phyloP scores from a whole-genome alignment of 53 echinoderm and acorn worm species.

The Luidia sarsii region DNA sequence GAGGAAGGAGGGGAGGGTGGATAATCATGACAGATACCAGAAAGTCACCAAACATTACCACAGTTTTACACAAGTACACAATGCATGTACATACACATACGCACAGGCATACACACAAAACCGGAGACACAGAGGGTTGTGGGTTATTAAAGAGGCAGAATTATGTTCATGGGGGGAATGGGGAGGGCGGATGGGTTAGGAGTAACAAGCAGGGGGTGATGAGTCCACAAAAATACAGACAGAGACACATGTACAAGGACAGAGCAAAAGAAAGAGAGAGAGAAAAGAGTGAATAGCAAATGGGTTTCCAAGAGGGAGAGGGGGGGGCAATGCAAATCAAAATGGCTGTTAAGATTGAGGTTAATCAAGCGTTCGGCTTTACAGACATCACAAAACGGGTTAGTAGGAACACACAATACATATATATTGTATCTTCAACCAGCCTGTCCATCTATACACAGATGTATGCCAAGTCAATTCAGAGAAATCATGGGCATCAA shows the following conservation, averaged over 20 bases:
- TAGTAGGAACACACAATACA: slow-evolving; percentile 24
- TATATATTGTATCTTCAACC: too few species aligned
- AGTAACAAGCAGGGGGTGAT: too few species aligned
- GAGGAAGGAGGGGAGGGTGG: too few species aligned
- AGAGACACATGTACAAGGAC: too few species aligned
- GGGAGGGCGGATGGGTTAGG: not conserved
- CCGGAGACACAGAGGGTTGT: slow-evolving; percentile 7
- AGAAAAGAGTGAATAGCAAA: slow-evolving; percentile 8
- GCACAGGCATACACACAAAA: slow-evolving; percentile 34
- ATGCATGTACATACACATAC: too few species aligned
- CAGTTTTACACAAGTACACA: not conserved
- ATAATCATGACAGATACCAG: slow-evolving; percentile 31
- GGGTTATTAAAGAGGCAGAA: not conserved
- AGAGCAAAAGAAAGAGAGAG: too few species aligned
- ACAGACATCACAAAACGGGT: slow-evolving; percentile 1
- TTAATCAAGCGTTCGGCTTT: slow-evolving; percentile 33
- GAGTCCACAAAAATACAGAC: not conserved
- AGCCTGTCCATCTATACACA: not conserved
- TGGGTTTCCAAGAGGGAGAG: slow-evolving; percentile 5
- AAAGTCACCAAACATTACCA: slow-evolving; percentile 24
- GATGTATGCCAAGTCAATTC: not conserved
- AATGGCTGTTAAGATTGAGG: slow-evolving; percentile 24
- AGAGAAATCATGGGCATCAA: not conserved
- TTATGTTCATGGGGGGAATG: not conserved
- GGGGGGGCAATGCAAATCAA: slow-evolving; percentile 47